Conservation (phyloP, 2,113 vertebrate species). For the Aythya baeri region DNA sequence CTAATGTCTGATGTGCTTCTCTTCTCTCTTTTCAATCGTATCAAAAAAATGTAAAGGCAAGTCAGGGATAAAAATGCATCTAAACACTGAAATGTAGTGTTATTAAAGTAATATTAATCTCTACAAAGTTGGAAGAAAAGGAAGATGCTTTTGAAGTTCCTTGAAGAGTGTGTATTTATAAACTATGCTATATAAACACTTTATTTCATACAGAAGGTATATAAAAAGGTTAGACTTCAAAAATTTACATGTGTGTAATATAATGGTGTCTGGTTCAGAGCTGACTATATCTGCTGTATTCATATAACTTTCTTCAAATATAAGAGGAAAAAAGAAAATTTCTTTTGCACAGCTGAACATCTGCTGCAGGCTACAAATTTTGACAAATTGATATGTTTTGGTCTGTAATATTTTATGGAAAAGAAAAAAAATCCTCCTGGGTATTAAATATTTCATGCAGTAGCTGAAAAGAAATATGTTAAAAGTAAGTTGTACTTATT, state of each 20-base stretch:
- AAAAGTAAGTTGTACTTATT: constrained; percentile 4
- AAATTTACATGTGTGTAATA: background rate
- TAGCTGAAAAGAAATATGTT: constrained; percentile 21
- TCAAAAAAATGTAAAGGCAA: background rate
- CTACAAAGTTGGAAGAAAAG: background rate
- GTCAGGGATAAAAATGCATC: background rate
- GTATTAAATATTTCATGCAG: constrained; percentile 63
- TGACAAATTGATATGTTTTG: constrained; percentile 44
- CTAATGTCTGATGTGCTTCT: background rate
- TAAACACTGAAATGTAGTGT: background rate
- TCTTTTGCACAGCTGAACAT: background rate
- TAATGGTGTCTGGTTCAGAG: background rate
- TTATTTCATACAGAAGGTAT: background rate
- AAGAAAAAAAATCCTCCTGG: background rate
- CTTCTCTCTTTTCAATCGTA: background rate
- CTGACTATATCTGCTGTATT: background rate
- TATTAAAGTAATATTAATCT: background rate
- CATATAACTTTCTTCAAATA: background rate
- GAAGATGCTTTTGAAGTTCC: background rate
- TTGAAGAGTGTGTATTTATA: background rate
- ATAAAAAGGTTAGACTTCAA: background rate
- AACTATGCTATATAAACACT: background rate
- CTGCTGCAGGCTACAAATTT: constrained; percentile 38
- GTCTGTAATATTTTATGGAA: constrained; percentile 38
- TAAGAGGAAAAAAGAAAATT: background rate